A percentile compares a stretch with the other conserved stretches of the same genome.
phyloP scores from a whole-genome alignment of 2,888 invertebrate genomes.

The Sisyra nigra region DNA sequence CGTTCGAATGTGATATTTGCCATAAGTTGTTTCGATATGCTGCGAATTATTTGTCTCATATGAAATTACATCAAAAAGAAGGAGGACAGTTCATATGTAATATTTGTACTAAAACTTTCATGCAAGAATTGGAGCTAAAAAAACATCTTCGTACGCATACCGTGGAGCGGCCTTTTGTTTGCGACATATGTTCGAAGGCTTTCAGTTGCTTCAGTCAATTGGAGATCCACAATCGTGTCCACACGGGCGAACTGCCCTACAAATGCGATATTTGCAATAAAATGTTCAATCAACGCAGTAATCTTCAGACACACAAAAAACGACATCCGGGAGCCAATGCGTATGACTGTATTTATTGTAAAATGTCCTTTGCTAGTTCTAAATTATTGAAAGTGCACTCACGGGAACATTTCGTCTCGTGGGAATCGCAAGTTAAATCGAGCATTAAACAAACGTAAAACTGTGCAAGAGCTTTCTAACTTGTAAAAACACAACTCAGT shows the following conservation, averaged over 20 bases:
- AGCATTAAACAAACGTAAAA: too few relatives aligned
- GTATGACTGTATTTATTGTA: neutral
- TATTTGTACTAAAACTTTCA: conserved; percentile 1
- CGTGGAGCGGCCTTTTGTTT: neutral
- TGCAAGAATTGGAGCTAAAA: neutral
- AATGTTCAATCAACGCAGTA: conserved; percentile 5
- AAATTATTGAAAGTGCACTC: conserved; percentile 2
- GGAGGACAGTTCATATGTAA: neutral
- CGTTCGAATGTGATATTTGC: conserved; percentile 2
- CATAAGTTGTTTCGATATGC: neutral
- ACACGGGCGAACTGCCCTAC: conserved; percentile 2
- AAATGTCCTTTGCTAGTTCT: neutral
- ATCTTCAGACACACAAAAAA: conserved; percentile 3
- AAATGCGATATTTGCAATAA: conserved; percentile 2
- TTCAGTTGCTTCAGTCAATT: conserved; percentile 4
- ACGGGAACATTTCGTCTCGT: neutral
- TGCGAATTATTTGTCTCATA: neutral
- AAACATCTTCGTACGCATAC: conserved; percentile 1
- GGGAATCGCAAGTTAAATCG: neutral
- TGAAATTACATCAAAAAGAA: neutral
- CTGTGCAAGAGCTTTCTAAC: too few relatives aligned
- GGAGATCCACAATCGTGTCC: conserved; percentile 4
- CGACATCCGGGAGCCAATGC: conserved; percentile 2
- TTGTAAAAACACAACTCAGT: too few relatives aligned
- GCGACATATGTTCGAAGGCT: neutral